These are phyloP conservation scores for Acropternis orthonyx DNA, from an alignment of 2,797 vertebrate species.

Conservation along the genomic window DNA sequence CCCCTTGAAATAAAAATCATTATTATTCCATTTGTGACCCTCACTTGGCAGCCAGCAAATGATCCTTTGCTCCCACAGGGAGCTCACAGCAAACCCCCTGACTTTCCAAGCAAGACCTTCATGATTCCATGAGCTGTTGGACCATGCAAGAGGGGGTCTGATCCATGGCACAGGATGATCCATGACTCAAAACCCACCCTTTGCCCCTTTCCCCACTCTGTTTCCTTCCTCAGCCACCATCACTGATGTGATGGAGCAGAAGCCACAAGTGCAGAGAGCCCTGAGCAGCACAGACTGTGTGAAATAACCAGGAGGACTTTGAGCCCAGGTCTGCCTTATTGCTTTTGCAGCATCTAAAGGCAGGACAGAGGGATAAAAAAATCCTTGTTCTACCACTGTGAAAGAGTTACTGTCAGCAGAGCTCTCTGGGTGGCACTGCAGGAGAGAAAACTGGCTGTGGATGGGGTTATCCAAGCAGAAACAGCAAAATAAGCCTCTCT, in stretches of 20 bases:
- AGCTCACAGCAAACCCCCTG: not conserved
- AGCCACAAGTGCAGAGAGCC: not conserved
- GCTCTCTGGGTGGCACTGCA: not conserved
- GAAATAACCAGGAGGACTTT: not conserved
- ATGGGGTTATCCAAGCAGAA: not conserved
- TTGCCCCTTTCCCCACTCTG: not conserved
- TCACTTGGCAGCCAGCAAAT: not conserved
- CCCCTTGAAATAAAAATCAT: not conserved
- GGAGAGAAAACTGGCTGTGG: not conserved
- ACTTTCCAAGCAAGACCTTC: not conserved
- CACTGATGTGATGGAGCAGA: not conserved
- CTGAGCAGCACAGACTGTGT: not conserved
- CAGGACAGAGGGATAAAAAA: not conserved
- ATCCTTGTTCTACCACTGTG: not conserved
- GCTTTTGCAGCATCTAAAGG: not conserved
- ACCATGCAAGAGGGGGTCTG: not conserved
- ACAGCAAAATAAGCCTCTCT: not conserved
- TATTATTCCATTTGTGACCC: not conserved
- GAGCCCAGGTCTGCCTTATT: fast-evolving
- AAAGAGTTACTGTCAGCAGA: not conserved
- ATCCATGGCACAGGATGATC: not conserved
- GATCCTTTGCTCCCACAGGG: not conserved
- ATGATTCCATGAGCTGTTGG: not conserved
- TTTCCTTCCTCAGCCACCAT: not conserved
- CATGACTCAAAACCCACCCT: not conserved